These are phyloP conservation scores for Prionailurus viverrinus DNA, from an alignment of 2,113 vertebrate species.

Conservation along the genomic window DNA sequence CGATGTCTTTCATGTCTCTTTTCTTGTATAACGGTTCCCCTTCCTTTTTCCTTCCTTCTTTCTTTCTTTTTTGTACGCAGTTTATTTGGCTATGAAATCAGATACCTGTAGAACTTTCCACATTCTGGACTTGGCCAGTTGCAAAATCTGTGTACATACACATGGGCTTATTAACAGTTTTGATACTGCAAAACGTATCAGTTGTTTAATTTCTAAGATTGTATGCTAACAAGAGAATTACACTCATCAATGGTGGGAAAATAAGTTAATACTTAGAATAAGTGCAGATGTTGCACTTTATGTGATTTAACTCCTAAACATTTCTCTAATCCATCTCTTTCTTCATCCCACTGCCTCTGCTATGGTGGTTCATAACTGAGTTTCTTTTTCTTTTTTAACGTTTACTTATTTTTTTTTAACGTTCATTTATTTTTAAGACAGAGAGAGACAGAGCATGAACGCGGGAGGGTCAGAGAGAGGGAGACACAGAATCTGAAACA, in stretches of 20 bases:
- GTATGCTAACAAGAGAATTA: background rate
- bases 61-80: background rate
- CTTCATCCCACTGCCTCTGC: background rate
- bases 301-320: background rate
- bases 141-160: background rate
- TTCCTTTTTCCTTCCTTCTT: background rate
- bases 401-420: no score
- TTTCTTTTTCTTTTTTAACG: no score
- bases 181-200: background rate
- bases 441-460: no score
- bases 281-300: background rate
- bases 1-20: background rate
- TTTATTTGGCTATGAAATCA: conserved; percentile 25
- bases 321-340: background rate
- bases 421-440: no score
- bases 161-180: background rate
- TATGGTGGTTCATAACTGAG: background rate
- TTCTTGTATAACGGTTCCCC: background rate
- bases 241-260: background rate
- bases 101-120: background rate
- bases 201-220: conserved; percentile 37
- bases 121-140: background rate
- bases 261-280: background rate
- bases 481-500: no score
- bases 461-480: no score